Evolutionary conservation across 2,888 invertebrate genomes (phyloP), one percentile per base, ranked within the genome.

Genomic region (Lithophane leautieri): DNA sequence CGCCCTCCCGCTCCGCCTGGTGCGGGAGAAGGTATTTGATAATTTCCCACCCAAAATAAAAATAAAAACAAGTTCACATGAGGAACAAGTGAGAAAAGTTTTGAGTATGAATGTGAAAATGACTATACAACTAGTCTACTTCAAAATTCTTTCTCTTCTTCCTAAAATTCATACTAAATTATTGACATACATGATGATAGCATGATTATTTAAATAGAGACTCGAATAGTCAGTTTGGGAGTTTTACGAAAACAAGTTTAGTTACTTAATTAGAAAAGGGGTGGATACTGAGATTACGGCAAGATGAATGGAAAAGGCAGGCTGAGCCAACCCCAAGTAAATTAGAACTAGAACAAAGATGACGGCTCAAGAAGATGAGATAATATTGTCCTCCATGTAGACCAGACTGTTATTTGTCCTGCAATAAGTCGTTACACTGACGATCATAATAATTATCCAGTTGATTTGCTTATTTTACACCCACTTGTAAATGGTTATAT

Each of bases 401-500:
- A 9, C 52, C 6, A n/a, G 12, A n/a, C 34, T 19, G 2, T 9
- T 25, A 19, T 19, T 50, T 14, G 9, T 72, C 3, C 60, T 12
- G 52, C 40, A 60, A 62, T 40, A 42, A 40, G 25, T 79, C 56
- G 14, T 70, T 62, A 70, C 19, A 14, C 47, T 42, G 40, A 28
- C 16, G 2, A 50, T 28, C 50, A n/a, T 44, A 28, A 62, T 28
- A 56, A n/a, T 56, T 52, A 47, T 73, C 25, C 9, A n/a, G 54
- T 66, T 47, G 16, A 66, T 67, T 42, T 54, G 28, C 42, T 67
- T 25, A 52, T 52, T 60, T 60, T 2, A 47, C 28, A 47, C 78
- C 78, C 63, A 79, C 83, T 8, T 25, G 25, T 19, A 40, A 83
- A 66, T 56, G 25, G 42, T 54, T 65, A 19, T 69, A 66, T 34